Percentiles rank a stretch among this genome's conserved stretches.
phyloP scores from a whole-genome alignment of 2,888 invertebrate genomes.

The Philereme transversata region DNA sequence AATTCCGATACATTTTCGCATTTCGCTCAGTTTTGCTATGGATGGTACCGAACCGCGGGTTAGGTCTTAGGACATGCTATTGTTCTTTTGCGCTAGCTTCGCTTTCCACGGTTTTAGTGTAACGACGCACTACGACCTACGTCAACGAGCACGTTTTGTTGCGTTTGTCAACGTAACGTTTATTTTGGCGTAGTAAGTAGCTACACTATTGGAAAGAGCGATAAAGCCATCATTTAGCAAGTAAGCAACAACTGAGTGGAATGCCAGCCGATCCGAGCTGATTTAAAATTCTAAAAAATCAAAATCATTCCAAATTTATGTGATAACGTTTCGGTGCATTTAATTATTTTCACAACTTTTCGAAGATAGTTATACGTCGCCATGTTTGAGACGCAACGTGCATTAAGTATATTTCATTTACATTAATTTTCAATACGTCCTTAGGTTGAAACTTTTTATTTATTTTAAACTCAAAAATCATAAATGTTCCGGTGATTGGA shows the following conservation, averaged over 20 bases:
- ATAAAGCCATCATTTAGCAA: not conserved
- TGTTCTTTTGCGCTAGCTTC: not conserved
- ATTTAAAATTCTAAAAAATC: conserved; percentile 1
- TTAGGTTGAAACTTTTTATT: not conserved
- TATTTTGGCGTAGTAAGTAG: not conserved
- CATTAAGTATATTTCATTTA: not conserved
- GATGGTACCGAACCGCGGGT: not conserved
- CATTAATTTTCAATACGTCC: not conserved
- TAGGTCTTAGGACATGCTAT: not conserved
- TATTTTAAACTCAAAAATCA: no score
- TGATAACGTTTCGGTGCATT: not conserved
- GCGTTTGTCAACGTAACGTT: no score
- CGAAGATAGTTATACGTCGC: not conserved
- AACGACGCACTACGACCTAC: no score
- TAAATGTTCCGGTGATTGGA: conserved; percentile 18
- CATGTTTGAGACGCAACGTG: conserved; percentile 16
- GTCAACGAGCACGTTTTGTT: no score
- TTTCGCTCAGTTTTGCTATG: not conserved
- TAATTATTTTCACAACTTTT: no score
- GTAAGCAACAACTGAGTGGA: not conserved
- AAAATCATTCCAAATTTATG: conserved; percentile 9
- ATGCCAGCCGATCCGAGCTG: not conserved
- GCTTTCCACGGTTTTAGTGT: not conserved
- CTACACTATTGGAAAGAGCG: not conserved
- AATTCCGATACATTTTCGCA: not conserved